Base-by-base conservation (phyloP, 92 coral and sea anemone genomes). In the Parazoanthus swiftii region DNA sequence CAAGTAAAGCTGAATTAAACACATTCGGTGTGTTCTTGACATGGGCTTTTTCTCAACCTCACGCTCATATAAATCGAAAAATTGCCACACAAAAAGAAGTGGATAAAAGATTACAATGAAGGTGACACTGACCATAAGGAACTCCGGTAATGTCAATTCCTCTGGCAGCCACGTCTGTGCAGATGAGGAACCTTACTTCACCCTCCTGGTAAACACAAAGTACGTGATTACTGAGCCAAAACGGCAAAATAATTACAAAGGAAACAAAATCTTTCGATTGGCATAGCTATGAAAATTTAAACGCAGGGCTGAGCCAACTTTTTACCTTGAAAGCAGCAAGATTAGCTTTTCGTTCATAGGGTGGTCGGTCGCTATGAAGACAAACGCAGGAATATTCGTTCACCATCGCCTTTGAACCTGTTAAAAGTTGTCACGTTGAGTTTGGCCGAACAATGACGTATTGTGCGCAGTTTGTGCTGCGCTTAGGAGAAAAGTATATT, bases 141-240 rank as follows among this genome's bases (percentile, higher is more conserved):
- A 96, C 91, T 77, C 99, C 99, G 18, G 79, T 89, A 20, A 96
- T 94, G 38, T 95, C 98, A 58, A 95, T 95, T 38, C 98, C 99
- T 83, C 99, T 92, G 6, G 99, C 99, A 18, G 99, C 99, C 13
- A 96, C 99, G 78, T 96, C 99, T 50, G 99, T 96, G 67, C 99
- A 96, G 77, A 96, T 93, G 68, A 96, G 90, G 86, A 96, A 96
- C 70, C 98, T 89, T 3, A 85, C 99, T 77, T 95, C 98, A 2
- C 95, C 95, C 36, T 46, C 51, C 51, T 46, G 51, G 0, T 11
- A 46, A 46, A 46, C 51, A 46, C 51, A 79, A 79, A 5, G 43
- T 8, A 15, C 16, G 23, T 23, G 50, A 81, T 16, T 50, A 36
- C 67, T 80, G 8, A 46, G 51, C 51, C 51, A 46, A 46, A 46